These are phyloP conservation scores for Melipona quadrifasciata DNA, from an alignment of 1,140 invertebrate species.

Conservation along the genomic window DNA sequence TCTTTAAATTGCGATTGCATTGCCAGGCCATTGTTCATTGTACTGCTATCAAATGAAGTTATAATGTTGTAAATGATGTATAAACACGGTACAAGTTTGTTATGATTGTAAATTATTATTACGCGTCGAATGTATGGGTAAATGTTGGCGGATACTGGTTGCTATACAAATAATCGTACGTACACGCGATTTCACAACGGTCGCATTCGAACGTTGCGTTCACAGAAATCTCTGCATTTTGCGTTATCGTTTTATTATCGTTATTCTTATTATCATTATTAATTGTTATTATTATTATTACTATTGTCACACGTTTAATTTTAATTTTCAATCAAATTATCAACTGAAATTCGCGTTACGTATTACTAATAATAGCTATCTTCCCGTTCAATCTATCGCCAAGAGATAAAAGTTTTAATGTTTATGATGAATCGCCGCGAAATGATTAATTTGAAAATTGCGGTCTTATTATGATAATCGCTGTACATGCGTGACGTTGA, in stretches of 20 bases:
- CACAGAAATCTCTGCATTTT: background rate
- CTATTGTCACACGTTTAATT: background rate
- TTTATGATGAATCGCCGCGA: background rate
- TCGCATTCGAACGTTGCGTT: background rate
- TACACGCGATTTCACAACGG: background rate
- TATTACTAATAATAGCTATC: background rate
- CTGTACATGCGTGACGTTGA: background rate
- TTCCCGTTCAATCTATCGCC: background rate
- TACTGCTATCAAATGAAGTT: background rate
- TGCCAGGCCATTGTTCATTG: background rate
- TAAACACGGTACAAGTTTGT: background rate
- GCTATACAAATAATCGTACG: background rate
- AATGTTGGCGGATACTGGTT: slow-evolving; percentile 4
- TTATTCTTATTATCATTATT: too few relatives aligned
- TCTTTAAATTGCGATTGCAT: background rate
- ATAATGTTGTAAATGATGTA: background rate
- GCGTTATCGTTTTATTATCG: background rate
- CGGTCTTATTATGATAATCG: background rate
- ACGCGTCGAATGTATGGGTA: background rate
- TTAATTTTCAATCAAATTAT: background rate
- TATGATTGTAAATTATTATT: background rate
- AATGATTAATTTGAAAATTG: background rate
- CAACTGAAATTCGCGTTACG: background rate
- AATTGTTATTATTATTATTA: too few relatives aligned
- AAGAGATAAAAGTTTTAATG: background rate